phyloP scores from a whole-genome alignment of 2,888 invertebrate species.

The Tetrapedia diversipes region DNA sequence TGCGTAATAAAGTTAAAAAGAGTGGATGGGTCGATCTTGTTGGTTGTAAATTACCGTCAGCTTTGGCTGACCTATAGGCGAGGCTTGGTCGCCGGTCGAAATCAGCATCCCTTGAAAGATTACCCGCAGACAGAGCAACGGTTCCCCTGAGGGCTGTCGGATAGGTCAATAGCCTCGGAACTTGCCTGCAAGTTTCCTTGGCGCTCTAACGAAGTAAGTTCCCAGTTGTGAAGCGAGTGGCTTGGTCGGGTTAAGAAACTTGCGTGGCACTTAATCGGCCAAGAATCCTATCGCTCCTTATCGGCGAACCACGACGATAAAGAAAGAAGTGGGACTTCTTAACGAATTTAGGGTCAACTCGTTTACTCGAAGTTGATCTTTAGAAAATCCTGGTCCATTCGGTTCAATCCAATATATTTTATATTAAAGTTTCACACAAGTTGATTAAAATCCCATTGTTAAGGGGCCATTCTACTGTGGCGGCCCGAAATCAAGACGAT shows the following conservation, averaged over 20 bases:
- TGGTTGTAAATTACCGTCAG: not conserved
- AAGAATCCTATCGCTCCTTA: slow-evolving; percentile 45
- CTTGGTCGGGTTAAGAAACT: slow-evolving; percentile 42
- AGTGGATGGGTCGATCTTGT: not conserved
- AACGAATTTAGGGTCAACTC: not conserved
- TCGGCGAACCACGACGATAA: slow-evolving; percentile 23
- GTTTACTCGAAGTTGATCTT: not conserved
- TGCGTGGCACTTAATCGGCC: slow-evolving; percentile 61
- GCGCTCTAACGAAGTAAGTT: slow-evolving; percentile 74
- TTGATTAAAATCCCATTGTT: too few relatives aligned
- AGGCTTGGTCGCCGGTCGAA: slow-evolving; percentile 22
- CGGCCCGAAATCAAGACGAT: too few relatives aligned
- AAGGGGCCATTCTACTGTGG: too few relatives aligned
- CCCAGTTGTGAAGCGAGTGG: slow-evolving; percentile 67
- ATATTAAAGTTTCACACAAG: too few relatives aligned
- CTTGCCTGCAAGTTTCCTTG: slow-evolving; percentile 61
- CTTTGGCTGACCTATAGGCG: slow-evolving; percentile 44
- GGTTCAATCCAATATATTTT: too few relatives aligned
- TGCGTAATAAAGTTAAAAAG: not conserved
- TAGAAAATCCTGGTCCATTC: too few relatives aligned
- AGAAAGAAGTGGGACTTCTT: slow-evolving; percentile 21
- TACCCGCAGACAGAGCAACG: slow-evolving; percentile 32
- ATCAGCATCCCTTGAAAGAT: slow-evolving; percentile 56
- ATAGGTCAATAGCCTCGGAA: slow-evolving; percentile 66
- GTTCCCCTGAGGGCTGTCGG: slow-evolving; percentile 44